These are phyloP conservation scores for Platysternon megacephalum DNA, from an alignment of 2,113 vertebrate species.

Conservation along the genomic window DNA sequence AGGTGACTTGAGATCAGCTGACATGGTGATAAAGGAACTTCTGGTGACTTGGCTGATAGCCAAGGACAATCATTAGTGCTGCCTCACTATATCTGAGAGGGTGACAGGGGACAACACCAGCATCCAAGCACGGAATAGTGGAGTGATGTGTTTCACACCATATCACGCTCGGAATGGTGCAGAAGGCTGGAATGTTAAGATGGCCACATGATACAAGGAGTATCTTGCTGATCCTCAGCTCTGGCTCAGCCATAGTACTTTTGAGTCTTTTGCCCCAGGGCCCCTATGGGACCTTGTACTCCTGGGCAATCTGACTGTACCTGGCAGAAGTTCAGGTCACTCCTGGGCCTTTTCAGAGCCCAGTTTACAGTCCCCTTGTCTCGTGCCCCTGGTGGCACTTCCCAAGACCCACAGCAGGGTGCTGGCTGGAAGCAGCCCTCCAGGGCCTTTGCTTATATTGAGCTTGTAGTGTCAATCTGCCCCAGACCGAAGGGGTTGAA, in stretches of 20 bases:
- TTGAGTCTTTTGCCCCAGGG: background rate
- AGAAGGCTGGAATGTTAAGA: background rate
- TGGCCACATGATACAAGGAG: background rate
- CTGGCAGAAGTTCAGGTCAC: background rate
- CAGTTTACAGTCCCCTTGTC: background rate
- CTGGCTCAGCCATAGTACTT: background rate
- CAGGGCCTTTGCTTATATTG: background rate
- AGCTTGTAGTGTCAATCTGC: background rate
- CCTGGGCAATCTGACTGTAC: background rate
- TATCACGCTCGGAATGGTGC: background rate
- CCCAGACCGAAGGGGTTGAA: background rate
- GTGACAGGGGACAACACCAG: background rate
- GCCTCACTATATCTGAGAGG: background rate
- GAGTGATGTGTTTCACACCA: background rate
- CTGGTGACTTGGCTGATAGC: background rate
- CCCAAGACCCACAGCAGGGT: background rate
- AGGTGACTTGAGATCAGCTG: background rate
- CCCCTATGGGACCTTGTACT: background rate
- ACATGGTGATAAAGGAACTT: background rate
- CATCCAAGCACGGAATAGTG: background rate
- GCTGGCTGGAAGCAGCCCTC: background rate
- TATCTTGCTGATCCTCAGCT: background rate
- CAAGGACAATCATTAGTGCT: background rate
- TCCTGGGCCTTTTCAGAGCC: background rate
- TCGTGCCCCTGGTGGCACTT: background rate